Conservation (phyloP, 2,113 vertebrate genomes). For the Oreocharis arfaki region DNA sequence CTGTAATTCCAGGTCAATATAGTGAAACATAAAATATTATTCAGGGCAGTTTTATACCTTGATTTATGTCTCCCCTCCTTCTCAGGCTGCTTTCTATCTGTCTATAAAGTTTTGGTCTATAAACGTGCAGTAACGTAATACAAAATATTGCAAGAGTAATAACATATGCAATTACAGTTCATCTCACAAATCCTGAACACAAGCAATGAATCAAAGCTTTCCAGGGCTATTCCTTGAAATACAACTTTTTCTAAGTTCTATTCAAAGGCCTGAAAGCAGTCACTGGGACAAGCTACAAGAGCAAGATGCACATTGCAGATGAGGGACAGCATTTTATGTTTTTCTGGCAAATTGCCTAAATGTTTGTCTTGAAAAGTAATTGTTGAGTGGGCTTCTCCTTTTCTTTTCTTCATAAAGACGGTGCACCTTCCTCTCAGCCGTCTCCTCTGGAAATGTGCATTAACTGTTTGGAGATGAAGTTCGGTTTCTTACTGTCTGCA, state of each 20-base stretch:
- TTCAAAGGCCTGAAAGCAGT: not conserved
- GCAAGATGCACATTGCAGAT: slow-evolving; percentile 7
- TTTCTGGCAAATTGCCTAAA: slow-evolving; percentile 39
- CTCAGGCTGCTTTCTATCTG: slow-evolving; percentile 44
- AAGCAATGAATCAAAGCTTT: slow-evolving; percentile 51
- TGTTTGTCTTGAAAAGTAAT: slow-evolving; percentile 55
- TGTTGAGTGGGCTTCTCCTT: slow-evolving; percentile 16
- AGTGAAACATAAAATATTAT: slow-evolving; percentile 43
- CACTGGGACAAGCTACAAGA: not conserved
- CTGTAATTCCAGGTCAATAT: slow-evolving; percentile 37
- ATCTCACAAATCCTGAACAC: slow-evolving; percentile 27
- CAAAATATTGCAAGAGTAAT: slow-evolving; percentile 47
- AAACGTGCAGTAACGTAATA: slow-evolving; percentile 34
- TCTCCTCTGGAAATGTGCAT: not conserved
- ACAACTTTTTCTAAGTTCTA: not conserved
- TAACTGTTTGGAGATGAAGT: not conserved
- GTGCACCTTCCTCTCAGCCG: not conserved
- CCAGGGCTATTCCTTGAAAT: slow-evolving; percentile 9
- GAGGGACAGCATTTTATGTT: not conserved
- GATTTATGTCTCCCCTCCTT: slow-evolving; percentile 37
- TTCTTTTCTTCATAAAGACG: not conserved
- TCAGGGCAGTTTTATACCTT: slow-evolving; percentile 43
- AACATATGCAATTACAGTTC: slow-evolving; percentile 42
- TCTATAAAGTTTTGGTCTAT: slow-evolving; percentile 52
- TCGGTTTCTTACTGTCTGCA: not conserved